A percentile compares a stretch with the other conserved stretches of the same genome.
Conservation (phyloP, 2,888 invertebrate genomes). For the Polymixis lichenea region DNA sequence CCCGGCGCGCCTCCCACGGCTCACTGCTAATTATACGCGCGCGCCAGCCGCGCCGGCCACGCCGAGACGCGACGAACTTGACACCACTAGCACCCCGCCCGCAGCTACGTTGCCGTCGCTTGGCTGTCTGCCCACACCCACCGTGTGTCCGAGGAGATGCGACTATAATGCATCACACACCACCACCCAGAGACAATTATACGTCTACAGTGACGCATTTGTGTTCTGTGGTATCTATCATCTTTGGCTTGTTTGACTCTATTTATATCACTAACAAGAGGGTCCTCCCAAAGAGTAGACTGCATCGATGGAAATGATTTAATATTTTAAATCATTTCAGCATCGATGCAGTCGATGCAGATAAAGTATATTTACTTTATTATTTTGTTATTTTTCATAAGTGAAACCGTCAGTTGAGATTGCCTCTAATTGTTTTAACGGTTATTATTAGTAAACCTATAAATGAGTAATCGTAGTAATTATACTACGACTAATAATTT, state of each 20-base stretch:
- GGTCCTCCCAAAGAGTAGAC: neutral
- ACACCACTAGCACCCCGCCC: constrained; percentile 75
- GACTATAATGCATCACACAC: constrained; percentile 66
- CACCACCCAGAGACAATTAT: constrained; percentile 30
- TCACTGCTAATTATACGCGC: constrained; percentile 88
- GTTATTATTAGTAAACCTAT: neutral
- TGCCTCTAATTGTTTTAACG: neutral
- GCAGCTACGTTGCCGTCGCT: constrained; percentile 70
- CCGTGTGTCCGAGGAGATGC: constrained; percentile 66
- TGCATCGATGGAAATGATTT: neutral
- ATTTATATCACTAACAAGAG: constrained; percentile 27
- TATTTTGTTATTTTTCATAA: constrained; percentile 6
- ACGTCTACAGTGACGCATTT: constrained; percentile 39
- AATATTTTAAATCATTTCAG: too few species aligned
- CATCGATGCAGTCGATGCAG: too few species aligned
- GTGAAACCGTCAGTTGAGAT: constrained; percentile 7
- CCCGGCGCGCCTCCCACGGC: constrained; percentile 89
- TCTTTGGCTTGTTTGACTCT: constrained; percentile 27
- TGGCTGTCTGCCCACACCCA: constrained; percentile 77
- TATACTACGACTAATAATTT: neutral
- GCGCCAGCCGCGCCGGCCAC: constrained; percentile 73
- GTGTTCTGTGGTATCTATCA: constrained; percentile 22
- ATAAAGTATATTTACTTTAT: neutral
- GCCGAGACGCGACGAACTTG: constrained; percentile 76
- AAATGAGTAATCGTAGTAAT: neutral